Base-by-base conservation (phyloP, 2,888 invertebrate genomes). In the Drosophila peninsularis region DNA sequence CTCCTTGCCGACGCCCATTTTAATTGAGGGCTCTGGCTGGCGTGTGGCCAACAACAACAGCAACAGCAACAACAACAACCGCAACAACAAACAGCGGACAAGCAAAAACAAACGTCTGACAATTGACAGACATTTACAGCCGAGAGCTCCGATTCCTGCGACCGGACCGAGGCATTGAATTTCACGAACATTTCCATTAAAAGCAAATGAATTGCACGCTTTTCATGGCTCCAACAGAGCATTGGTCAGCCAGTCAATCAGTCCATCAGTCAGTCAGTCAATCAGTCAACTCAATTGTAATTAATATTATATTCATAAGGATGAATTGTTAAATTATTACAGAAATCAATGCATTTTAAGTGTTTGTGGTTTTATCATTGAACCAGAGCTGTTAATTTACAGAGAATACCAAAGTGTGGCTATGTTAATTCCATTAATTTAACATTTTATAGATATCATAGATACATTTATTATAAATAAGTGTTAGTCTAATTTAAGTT, bases 1-100 rank as follows among this genome's bases (percentile, higher is more conserved):
- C 42, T 56, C 70, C 67, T 62, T 62, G 72, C 78, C 71, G 65
- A 68, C 68, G 58, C 75, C 70, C 87, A 57, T 76, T 88, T 90
- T 86, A 90, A 90, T 86, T 86, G 90, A 86, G 90, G 83, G 74
- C 89, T 81, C 60, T 73, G 68, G 68, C 63, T 63, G 78, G 78
- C 82, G 78, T 82, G 80, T 85, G 88, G 77, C 77, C 73, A 71
- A 58, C 71, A 86, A 77, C 69, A 76, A 66, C 19, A 41, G 5
- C 63, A 77, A 66, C 68, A 66, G 64, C 65, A 71, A 55, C 67
- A 66, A 62, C 41, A 66, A 34, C 36, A 41, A 54, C 41, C 37
- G 63, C 78, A 63, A 67, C 76, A 71, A 74, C 79, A 70, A 81
- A 79, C 47, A 76, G 50, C n/a, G 30, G 47, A 63, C 42, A 66